Evolutionary conservation across 2,113 vertebrate genomes (phyloP).

Genomic region (Dascyllus trimaculatus): DNA sequence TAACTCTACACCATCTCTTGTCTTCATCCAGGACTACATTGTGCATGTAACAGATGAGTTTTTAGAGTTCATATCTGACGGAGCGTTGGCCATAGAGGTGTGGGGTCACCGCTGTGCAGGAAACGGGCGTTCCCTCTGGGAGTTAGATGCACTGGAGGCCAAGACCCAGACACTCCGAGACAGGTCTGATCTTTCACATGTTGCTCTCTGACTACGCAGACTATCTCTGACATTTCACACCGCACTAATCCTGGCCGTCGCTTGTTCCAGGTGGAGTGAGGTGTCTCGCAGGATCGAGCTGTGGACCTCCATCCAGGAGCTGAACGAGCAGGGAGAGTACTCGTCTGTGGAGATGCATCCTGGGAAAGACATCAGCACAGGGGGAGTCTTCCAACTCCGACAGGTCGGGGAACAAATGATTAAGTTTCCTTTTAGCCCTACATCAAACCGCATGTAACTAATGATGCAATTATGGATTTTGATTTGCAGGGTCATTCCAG

Average conservation of each 20-base stretch:
- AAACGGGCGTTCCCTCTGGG: constrained; percentile 92
- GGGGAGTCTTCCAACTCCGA: constrained; percentile 95
- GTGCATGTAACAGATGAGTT: constrained; percentile 96
- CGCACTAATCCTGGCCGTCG: constrained; percentile 21
- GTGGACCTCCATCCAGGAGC: constrained; percentile 94
- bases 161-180: constrained; percentile 93
- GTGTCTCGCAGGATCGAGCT: constrained; percentile 95
- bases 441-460: not conserved
- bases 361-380: constrained; percentile 94
- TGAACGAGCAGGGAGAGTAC: constrained; percentile 98
- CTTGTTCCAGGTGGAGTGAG: constrained; percentile 91
- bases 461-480: constrained; percentile 22
- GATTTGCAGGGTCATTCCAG: constrained; percentile 93
- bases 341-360: constrained; percentile 92
- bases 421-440: not conserved
- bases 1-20: not conserved
- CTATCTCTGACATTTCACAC: constrained; percentile 7
- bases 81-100: constrained; percentile 96
- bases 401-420: constrained; percentile 85
- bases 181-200: constrained; percentile 83
- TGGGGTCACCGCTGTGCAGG: constrained; percentile 97
- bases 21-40: constrained; percentile 88
- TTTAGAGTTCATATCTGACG: constrained; percentile 97
- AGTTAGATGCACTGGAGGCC: constrained; percentile 92
- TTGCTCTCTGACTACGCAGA: not conserved